Percentiles rank a stretch among this genome's conserved stretches.
Evolutionary conservation across 1,140 invertebrate genomes (phyloP).

Genomic region (Yoshiicerus persimilis): DNA sequence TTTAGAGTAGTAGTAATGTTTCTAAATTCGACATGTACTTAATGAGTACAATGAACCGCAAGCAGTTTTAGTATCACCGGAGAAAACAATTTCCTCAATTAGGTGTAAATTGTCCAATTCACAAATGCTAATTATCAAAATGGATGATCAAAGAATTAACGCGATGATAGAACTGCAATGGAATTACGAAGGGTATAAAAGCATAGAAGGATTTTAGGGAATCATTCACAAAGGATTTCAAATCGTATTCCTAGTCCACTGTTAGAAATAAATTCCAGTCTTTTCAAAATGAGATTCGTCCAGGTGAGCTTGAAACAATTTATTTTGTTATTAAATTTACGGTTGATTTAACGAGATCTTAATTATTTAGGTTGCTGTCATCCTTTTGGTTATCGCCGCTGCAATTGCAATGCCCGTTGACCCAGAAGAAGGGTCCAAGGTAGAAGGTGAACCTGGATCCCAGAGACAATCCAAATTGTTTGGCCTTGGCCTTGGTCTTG

Average conservation of each 20-base stretch:
- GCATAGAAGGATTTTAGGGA: not conserved
- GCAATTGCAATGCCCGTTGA: not conserved
- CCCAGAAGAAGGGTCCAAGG: no score
- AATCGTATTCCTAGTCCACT: not conserved
- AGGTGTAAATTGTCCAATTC: not conserved
- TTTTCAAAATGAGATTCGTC: not conserved
- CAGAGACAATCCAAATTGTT: not conserved
- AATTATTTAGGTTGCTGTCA: not conserved
- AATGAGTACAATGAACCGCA: no score
- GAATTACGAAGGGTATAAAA: not conserved
- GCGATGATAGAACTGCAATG: not conserved
- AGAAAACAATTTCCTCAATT: not conserved
- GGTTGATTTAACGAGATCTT: not conserved
- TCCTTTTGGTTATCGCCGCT: not conserved
- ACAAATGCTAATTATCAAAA: not conserved
- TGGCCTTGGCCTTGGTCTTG: not conserved
- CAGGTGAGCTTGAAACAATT: not conserved
- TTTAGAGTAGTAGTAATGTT: no score
- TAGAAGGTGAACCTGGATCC: not conserved
- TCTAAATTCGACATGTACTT: no score
- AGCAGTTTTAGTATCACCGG: no score
- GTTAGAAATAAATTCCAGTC: not conserved
- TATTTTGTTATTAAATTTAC: not conserved
- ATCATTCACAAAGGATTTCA: not conserved
- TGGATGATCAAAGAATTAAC: not conserved